Percentiles rank a stretch among this genome's conserved stretches.
phyloP scores from a whole-genome alignment of 2,113 vertebrate species.

The Candoia aspera region DNA sequence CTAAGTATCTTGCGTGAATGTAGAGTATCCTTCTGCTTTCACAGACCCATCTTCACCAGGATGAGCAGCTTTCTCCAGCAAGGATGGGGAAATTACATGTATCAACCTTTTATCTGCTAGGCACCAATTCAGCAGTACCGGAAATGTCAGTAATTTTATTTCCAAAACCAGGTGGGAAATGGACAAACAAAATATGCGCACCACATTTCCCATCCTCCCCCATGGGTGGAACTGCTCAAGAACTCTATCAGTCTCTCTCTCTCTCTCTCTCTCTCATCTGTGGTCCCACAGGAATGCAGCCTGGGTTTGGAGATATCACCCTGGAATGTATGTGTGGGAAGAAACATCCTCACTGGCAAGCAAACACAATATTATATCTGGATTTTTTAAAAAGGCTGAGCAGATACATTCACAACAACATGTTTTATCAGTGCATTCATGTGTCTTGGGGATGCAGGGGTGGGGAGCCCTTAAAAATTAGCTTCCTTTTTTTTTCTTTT shows the following conservation, averaged over 20 bases:
- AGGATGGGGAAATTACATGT: background rate
- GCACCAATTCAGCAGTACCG: background rate
- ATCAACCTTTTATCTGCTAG: background rate
- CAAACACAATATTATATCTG: slow-evolving; percentile 15
- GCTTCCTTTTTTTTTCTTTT: background rate
- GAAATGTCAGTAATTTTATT: background rate
- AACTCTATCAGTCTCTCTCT: background rate
- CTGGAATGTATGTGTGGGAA: slow-evolving; percentile 29
- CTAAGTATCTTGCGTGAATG: background rate
- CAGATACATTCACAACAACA: slow-evolving; percentile 2
- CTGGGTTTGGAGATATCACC: background rate
- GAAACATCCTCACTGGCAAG: slow-evolving; percentile 15
- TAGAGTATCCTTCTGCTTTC: background rate
- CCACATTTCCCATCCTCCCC: background rate
- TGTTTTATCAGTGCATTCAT: background rate
- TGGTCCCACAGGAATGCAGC: slow-evolving; percentile 18
- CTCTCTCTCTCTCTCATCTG: background rate
- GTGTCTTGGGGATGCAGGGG: background rate
- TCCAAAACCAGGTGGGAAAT: background rate
- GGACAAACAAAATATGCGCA: background rate
- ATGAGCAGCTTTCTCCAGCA: background rate
- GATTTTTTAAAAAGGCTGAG: background rate
- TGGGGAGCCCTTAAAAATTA: background rate
- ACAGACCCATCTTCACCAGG: background rate
- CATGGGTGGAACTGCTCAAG: background rate